These are phyloP conservation scores for Dolichotis patagonum DNA, from an alignment of 2,113 vertebrate genomes.

Conservation along the genomic window DNA sequence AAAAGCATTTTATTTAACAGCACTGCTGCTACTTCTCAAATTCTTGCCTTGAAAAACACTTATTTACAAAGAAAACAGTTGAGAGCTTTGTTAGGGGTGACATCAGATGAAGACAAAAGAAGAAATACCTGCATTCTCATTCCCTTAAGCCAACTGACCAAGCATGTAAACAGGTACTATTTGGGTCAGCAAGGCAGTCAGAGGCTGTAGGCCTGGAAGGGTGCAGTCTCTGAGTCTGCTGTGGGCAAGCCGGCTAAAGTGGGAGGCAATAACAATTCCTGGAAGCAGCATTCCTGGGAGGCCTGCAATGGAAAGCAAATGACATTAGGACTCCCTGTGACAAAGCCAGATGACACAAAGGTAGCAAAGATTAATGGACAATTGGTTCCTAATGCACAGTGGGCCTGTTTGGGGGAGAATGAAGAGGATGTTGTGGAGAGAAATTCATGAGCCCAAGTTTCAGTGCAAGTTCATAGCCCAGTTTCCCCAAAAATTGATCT, in stretches of 20 bases:
- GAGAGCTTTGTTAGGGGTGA: not conserved
- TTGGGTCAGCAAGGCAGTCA: not conserved
- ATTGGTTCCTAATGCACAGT: not conserved
- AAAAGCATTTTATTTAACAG: not conserved
- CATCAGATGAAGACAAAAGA: not conserved
- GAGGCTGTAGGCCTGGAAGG: not conserved
- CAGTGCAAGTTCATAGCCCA: not conserved
- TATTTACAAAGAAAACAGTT: not conserved
- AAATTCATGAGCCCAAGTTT: not conserved
- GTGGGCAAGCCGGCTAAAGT: not conserved
- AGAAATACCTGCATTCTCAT: not conserved
- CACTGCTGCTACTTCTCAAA: not conserved
- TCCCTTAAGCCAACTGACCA: not conserved
- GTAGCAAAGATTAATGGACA: not conserved
- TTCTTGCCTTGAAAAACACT: not conserved
- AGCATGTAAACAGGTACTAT: not conserved
- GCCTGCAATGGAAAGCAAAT: not conserved
- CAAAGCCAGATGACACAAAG: not conserved
- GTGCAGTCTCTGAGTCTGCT: not conserved
- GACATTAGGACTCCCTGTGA: not conserved
- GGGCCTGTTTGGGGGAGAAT: not conserved
- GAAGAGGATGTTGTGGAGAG: not conserved
- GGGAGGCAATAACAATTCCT: not conserved
- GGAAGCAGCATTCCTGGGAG: not conserved
- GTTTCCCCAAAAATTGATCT: not conserved